These are phyloP conservation scores for Melanchra persicariae DNA, from an alignment of 2,888 invertebrate genomes.

Conservation along the genomic window DNA sequence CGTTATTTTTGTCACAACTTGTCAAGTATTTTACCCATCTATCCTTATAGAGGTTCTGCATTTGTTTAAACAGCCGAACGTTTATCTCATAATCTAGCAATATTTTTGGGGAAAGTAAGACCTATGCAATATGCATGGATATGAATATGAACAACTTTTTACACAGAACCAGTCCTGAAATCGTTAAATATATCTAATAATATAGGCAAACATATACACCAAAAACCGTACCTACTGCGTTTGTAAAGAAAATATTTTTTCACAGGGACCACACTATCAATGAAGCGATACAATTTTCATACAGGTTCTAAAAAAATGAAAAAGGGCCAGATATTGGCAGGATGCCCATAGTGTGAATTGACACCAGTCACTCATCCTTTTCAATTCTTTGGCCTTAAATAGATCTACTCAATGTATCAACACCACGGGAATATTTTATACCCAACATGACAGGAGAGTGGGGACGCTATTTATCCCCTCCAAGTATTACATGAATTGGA, in stretches of 20 bases:
- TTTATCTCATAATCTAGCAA: background rate
- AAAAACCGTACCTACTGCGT: background rate
- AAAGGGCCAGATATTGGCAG: background rate
- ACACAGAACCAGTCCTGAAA: background rate
- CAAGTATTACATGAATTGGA: constrained; percentile 14
- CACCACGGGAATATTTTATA: constrained; percentile 44
- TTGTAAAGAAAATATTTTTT: background rate
- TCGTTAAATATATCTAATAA: background rate
- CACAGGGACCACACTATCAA: background rate
- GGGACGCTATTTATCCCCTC: constrained; percentile 14
- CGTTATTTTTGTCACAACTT: too few relatives aligned
- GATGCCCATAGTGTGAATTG: constrained; percentile 24
- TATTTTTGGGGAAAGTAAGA: background rate
- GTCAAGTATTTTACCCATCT: too few relatives aligned
- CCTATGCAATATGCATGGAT: background rate
- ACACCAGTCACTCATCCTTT: constrained; percentile 27
- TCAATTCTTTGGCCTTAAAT: constrained; percentile 8
- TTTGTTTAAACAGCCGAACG: background rate
- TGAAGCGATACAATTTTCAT: constrained; percentile 4
- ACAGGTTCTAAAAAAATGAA: constrained; percentile 1
- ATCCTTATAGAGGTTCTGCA: background rate
- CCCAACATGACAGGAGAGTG: constrained; percentile 35
- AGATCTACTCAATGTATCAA: constrained; percentile 25
- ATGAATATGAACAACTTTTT: background rate
- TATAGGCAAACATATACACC: background rate